Base-by-base conservation (phyloP, 1,140 invertebrate genomes). In the Trachymyrmex septentrionalis region DNA sequence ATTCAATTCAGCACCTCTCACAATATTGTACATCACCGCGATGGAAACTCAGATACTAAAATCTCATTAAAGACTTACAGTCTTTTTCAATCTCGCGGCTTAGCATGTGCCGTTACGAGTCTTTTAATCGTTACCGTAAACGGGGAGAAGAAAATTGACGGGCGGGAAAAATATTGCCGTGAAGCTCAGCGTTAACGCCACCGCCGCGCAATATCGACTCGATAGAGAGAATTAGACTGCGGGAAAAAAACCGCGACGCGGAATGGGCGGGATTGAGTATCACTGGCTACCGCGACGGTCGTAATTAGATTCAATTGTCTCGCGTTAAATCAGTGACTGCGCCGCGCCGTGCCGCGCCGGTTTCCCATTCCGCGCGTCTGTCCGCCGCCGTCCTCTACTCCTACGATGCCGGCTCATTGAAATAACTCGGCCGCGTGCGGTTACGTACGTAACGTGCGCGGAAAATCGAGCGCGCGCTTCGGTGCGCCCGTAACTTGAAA, bases 291-390 rank as follows among this genome's bases (percentile, higher is more conserved):
- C 91, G 90, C 92, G 90, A 93, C 92, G 91, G 86, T 94, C 94
- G 94, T 95, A 95, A 95, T 95, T 95, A 94, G 93, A 95, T 95
- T 95, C 94, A 94, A 95, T 95, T 95, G 94, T 95, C 94, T 94
- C 93, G 92, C 94, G 94, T 95, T 95, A 94, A 95, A 95, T 95
- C 94, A 94, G 94, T 94, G 93, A 94, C 94, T 94, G 92, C 94
- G 91, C 91, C 63, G 63, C 50, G 77, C 89, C 90, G 59, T 24
- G 16, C 55, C 38, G 34, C 34, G 1, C 73, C 73, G 88, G 85
- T 90, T 91, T 88, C 89, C 80, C 88, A 87, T 92, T 93, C 88
- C 91, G 88, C 91, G 88, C 88, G 92, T 92, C 90, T 91, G 64
- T 67, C 64, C 30, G 92, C 91, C 93, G 86, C 53, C 66, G 66